A percentile compares a stretch with the other conserved stretches of the same genome.
Conservation (phyloP, 2,113 vertebrate species). For the Cynocephalus volans region DNA sequence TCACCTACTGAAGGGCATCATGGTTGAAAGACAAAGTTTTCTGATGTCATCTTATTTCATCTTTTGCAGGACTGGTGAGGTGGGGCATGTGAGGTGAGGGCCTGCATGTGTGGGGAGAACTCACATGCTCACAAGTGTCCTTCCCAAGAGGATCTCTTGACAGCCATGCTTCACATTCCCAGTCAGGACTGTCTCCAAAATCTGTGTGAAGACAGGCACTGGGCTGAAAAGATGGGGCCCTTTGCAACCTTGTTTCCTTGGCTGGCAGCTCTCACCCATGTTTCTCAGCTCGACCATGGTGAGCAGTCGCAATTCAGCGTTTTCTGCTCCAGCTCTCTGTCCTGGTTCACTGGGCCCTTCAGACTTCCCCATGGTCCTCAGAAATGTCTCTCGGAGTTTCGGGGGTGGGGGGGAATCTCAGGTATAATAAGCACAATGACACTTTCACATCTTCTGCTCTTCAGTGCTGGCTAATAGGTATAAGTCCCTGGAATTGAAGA, state of each 20-base stretch:
- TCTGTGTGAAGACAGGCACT: background rate
- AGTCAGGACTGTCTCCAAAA: background rate
- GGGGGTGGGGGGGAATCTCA: background rate
- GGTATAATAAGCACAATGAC: background rate
- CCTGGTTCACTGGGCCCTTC: background rate
- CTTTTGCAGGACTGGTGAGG: background rate
- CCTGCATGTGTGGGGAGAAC: background rate
- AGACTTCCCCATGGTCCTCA: background rate
- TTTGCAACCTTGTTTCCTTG: background rate
- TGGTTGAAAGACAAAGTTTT: background rate
- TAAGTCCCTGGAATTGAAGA: background rate
- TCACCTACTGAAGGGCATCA: background rate
- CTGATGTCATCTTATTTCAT: background rate
- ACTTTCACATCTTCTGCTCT: background rate
- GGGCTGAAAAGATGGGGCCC: background rate
- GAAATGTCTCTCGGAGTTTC: background rate
- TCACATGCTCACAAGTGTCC: background rate
- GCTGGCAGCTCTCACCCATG: background rate
- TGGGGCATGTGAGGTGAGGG: background rate
- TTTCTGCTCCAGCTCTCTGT: background rate
- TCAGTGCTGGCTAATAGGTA: background rate
- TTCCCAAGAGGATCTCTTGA: background rate
- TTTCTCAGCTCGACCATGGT: background rate
- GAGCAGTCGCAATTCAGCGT: background rate
- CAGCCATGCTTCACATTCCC: background rate